Conservation (phyloP, 2,113 vertebrate genomes). For the Ovis canadensis region DNA sequence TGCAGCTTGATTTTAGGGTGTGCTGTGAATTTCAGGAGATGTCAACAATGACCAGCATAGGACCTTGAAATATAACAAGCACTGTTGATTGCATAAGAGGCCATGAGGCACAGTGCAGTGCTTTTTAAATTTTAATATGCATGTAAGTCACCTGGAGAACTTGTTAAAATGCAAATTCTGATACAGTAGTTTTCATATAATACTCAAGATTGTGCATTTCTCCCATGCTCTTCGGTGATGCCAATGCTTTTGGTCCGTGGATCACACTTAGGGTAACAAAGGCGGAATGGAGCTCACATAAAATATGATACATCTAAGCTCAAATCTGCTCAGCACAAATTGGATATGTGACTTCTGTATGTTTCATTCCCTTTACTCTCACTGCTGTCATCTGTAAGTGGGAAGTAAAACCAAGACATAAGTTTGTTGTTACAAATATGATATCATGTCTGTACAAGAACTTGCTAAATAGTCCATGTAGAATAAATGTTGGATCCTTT, state of each 20-base stretch:
- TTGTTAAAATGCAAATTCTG: neutral
- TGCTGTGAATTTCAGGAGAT: neutral
- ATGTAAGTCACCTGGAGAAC: neutral
- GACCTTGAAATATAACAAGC: neutral
- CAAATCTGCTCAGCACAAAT: neutral
- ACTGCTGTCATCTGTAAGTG: neutral
- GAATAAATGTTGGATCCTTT: neutral
- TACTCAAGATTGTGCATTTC: neutral
- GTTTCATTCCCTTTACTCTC: neutral
- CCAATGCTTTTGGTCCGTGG: rapidly evolving
- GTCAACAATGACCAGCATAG: neutral
- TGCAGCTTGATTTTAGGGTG: neutral
- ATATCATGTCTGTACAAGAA: neutral
- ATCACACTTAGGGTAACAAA: neutral
- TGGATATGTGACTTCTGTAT: neutral
- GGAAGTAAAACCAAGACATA: neutral
- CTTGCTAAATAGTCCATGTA: neutral
- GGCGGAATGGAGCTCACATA: no score
- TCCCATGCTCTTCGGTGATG: neutral
- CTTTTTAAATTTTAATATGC: neutral
- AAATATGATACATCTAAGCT: neutral
- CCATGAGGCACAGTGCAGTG: neutral
- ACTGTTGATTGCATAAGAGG: neutral
- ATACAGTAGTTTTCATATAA: neutral
- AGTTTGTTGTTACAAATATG: neutral